These are phyloP conservation scores for Nephotettix cincticeps DNA, from an alignment of 1,140 invertebrate species.

Conservation along the genomic window DNA sequence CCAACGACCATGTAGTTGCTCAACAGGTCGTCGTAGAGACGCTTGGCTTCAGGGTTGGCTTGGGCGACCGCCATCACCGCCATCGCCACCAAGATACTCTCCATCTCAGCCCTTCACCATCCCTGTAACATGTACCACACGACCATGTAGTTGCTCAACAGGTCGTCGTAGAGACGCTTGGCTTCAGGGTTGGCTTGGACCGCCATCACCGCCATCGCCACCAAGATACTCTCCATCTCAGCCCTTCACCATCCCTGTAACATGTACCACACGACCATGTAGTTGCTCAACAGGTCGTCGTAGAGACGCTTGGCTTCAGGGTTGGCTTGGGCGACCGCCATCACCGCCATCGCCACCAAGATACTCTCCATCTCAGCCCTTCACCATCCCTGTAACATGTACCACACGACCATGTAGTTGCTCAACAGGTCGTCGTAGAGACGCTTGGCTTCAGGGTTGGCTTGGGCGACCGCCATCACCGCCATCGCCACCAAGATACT, in stretches of 20 bases:
- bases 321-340: background rate
- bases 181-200: slow-evolving; percentile 80
- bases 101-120: too few relatives aligned
- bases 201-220: slow-evolving; percentile 13
- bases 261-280: too few relatives aligned
- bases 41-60: too few relatives aligned
- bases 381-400: slow-evolving; percentile 7
- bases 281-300: too few relatives aligned
- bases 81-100: too few relatives aligned
- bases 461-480: slow-evolving; percentile 46
- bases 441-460: slow-evolving; percentile 89
- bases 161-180: slow-evolving; percentile 85
- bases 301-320: background rate
- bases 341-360: slow-evolving; percentile 12
- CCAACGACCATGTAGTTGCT: too few relatives aligned
- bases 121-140: too few relatives aligned
- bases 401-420: background rate
- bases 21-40: too few relatives aligned
- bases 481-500: slow-evolving; percentile 1
- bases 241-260: slow-evolving; percentile 26
- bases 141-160: too few relatives aligned
- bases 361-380: slow-evolving; percentile 8
- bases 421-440: too few relatives aligned
- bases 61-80: too few relatives aligned
- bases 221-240: slow-evolving; percentile 17